Evolutionary conservation across 2,888 invertebrate genomes (phyloP).

Genomic region (Barypeithes pellucidus): DNA sequence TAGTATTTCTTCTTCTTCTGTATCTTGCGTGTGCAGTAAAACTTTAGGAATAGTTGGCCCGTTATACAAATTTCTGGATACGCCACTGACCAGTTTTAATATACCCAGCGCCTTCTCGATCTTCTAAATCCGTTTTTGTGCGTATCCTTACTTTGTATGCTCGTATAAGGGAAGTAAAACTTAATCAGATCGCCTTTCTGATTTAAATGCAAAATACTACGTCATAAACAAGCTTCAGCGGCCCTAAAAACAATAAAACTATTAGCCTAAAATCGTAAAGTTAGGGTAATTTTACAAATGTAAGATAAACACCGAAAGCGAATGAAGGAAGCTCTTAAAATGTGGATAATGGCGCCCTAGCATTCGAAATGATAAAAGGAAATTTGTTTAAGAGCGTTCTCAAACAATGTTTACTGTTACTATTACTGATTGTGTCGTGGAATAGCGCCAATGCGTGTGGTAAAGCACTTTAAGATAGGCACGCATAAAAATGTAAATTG

Average conservation of each 20-base stretch:
- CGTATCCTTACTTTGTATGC: slow-evolving; percentile 52
- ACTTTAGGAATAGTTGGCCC: too few species aligned
- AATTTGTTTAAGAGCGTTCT: slow-evolving; percentile 24
- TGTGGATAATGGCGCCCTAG: slow-evolving; percentile 38
- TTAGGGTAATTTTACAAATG: slow-evolving; percentile 51
- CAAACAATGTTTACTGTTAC: slow-evolving; percentile 16
- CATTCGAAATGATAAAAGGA: slow-evolving; percentile 36
- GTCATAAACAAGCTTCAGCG: slow-evolving; percentile 44
- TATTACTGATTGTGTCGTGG: slow-evolving; percentile 10
- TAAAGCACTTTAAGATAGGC: slow-evolving; percentile 15
- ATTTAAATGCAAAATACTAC: slow-evolving; percentile 59
- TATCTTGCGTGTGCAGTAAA: too few species aligned
- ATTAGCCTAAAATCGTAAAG: slow-evolving; percentile 55
- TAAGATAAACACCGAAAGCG: slow-evolving; percentile 48
- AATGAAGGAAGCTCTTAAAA: slow-evolving; percentile 42
- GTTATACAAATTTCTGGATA: too few species aligned
- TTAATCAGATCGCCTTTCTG: slow-evolving; percentile 60
- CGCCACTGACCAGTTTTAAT: too few species aligned
- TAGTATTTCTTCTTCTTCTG: too few species aligned
- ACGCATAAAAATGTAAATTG: slow-evolving; percentile 21
- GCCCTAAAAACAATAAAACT: slow-evolving; percentile 57
- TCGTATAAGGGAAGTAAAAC: slow-evolving; percentile 57
- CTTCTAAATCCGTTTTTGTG: slow-evolving; percentile 6
- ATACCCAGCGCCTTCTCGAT: too few species aligned
- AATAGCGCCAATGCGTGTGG: slow-evolving; percentile 15